A percentile compares a stretch with the other conserved stretches of the same genome.
Conservation (phyloP, 1,140 invertebrate species). For the Drosophila varians region DNA sequence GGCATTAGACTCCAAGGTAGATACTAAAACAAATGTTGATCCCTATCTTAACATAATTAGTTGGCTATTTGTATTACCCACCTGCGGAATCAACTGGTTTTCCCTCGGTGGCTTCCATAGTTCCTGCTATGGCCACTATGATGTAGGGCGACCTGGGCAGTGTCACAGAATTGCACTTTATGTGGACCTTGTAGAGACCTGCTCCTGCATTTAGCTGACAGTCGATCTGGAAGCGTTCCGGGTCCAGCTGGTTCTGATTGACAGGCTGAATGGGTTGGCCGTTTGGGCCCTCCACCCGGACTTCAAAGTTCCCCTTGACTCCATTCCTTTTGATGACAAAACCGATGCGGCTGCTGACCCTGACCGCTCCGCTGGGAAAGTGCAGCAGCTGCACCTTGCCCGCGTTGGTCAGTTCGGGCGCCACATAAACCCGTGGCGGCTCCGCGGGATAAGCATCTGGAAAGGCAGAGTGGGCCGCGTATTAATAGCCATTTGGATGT, state of each 20-base stretch:
- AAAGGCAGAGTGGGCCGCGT: background rate
- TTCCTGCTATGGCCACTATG: conserved; percentile 88
- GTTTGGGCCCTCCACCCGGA: conserved; percentile 69
- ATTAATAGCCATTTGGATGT: conserved; percentile 61
- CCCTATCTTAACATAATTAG: background rate
- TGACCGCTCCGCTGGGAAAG: conserved; percentile 73
- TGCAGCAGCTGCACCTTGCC: conserved; percentile 74
- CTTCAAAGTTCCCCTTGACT: conserved; percentile 80
- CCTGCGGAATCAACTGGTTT: background rate
- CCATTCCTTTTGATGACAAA: conserved; percentile 77
- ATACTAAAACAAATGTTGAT: conserved; percentile 78
- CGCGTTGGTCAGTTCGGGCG: conserved; percentile 75
- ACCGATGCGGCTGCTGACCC: conserved; percentile 51
- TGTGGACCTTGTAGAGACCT: conserved; percentile 94
- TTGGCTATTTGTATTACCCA: conserved; percentile 4
- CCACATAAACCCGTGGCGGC: conserved; percentile 64
- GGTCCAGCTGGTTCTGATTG: conserved; percentile 87
- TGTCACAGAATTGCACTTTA: conserved; percentile 94
- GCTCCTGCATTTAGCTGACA: conserved; percentile 93
- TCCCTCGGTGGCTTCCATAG: conserved; percentile 83
- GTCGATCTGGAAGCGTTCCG: conserved; percentile 91
- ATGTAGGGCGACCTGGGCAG: conserved; percentile 94
- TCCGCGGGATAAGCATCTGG: conserved; percentile 77
- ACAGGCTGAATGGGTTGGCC: conserved; percentile 52
- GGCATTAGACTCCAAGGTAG: conserved; percentile 91